Conservation (phyloP, 2,888 invertebrate genomes). For the Ganaspis brasiliensis region DNA sequence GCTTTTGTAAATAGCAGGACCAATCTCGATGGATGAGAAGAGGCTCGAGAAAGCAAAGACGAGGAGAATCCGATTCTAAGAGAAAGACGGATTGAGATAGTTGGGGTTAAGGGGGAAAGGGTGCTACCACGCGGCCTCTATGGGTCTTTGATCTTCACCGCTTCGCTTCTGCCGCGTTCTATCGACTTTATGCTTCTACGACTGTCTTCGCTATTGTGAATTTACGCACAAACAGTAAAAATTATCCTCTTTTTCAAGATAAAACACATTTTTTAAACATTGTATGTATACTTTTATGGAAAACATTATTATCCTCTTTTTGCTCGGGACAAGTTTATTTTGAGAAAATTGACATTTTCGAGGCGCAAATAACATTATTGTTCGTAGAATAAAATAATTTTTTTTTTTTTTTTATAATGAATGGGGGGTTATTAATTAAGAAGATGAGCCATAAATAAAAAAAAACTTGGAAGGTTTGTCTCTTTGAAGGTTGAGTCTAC, state of each 20-base stretch:
- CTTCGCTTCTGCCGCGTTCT: constrained; percentile 80
- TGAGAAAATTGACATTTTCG: too few species aligned
- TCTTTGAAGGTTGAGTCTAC: constrained; percentile 48
- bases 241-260: too few species aligned
- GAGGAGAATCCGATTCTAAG: constrained; percentile 47
- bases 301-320: too few species aligned
- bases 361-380: too few species aligned
- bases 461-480: constrained; percentile 62
- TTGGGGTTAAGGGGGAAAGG: constrained; percentile 50
- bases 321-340: too few species aligned
- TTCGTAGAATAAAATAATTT: too few species aligned
- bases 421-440: constrained; percentile 78
- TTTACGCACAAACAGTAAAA: too few species aligned
- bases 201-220: constrained; percentile 77
- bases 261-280: too few species aligned
- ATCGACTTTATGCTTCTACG: constrained; percentile 81
- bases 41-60: constrained; percentile 47
- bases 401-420: too few species aligned
- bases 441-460: constrained; percentile 78
- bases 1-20: constrained; percentile 57
- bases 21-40: constrained; percentile 36
- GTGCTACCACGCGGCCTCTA: constrained; percentile 74
- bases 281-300: too few species aligned
- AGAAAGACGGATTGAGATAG: constrained; percentile 49
- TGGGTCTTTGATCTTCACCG: constrained; percentile 79